Evolutionary conservation across 2,113 vertebrate species (phyloP).

Genomic region (Perccottus glenii): DNA sequence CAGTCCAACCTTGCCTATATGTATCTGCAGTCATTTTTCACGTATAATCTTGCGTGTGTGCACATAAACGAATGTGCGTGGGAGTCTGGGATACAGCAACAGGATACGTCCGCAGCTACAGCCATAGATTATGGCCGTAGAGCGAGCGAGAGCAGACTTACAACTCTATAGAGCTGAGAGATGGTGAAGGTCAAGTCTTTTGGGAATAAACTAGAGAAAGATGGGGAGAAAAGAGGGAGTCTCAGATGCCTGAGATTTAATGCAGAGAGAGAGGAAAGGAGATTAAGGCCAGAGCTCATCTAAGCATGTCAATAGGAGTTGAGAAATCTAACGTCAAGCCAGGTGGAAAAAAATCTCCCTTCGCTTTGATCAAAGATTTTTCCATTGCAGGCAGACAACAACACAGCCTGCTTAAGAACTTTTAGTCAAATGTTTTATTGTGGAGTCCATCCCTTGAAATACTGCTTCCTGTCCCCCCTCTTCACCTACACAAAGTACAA

Average conservation of each 20-base stretch:
- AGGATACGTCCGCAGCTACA: slow-evolving; percentile 61
- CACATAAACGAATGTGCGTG: slow-evolving; percentile 26
- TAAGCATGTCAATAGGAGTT: slow-evolving; percentile 61
- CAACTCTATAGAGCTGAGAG: slow-evolving; percentile 40
- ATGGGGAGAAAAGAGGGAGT: slow-evolving; percentile 31
- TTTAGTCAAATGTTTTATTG: slow-evolving; percentile 65
- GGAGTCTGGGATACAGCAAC: slow-evolving; percentile 53
- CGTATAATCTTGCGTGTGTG: slow-evolving; percentile 42
- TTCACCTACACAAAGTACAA: slow-evolving; percentile 28
- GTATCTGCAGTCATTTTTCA: slow-evolving; percentile 61
- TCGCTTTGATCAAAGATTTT: slow-evolving; percentile 59
- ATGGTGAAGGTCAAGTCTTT: slow-evolving; percentile 65
- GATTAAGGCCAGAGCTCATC: slow-evolving; percentile 65
- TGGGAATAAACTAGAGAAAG: slow-evolving; percentile 55
- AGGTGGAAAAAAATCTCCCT: slow-evolving; percentile 63
- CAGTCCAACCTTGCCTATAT: slow-evolving; percentile 29
- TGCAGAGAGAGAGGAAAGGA: slow-evolving; percentile 34
- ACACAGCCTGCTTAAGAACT: slow-evolving; percentile 44
- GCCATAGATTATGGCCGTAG: slow-evolving; percentile 59
- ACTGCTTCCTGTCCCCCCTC: slow-evolving; percentile 61
- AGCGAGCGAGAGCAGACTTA: slow-evolving; percentile 59
- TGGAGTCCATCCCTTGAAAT: slow-evolving; percentile 64
- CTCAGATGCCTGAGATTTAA: slow-evolving; percentile 61
- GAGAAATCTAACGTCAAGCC: slow-evolving; percentile 57
- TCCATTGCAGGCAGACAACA: slow-evolving; percentile 44